Evolutionary conservation across 2,113 vertebrate species (phyloP).

Genomic region (Thoracochromis brauschi): DNA sequence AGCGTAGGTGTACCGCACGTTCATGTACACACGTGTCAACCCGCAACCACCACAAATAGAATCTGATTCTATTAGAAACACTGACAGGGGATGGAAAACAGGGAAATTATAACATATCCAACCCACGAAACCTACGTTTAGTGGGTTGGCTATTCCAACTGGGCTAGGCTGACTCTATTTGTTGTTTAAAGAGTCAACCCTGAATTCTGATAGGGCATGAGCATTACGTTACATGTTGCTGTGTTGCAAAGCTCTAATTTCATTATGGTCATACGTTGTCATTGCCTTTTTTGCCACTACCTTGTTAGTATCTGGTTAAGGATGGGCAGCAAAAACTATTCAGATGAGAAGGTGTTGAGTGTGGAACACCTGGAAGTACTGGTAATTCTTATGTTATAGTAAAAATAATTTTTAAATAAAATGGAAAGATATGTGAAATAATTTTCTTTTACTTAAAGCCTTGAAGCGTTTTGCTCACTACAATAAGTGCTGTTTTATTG

Average conservation of each 20-base stretch:
- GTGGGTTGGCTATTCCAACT: background rate
- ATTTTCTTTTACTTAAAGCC: background rate
- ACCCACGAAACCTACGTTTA: accelerated
- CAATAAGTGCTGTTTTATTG: background rate
- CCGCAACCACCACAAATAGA: background rate
- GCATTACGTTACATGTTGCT: background rate
- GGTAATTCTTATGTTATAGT: background rate
- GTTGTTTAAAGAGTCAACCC: background rate
- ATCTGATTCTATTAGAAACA: background rate
- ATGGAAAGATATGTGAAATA: background rate
- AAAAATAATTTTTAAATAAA: background rate
- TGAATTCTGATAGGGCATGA: background rate
- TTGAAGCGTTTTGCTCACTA: background rate
- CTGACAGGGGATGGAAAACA: background rate
- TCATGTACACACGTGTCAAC: background rate
- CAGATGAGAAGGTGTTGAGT: background rate
- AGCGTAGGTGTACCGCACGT: background rate
- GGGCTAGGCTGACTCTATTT: background rate
- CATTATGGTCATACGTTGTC: background rate
- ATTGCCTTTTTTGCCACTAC: background rate
- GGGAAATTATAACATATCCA: background rate
- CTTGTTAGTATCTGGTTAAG: background rate
- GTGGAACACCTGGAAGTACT: background rate
- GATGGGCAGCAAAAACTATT: background rate
- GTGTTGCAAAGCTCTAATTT: background rate